Conservation (phyloP, 1,140 invertebrate species). For the Aethina tumida region DNA sequence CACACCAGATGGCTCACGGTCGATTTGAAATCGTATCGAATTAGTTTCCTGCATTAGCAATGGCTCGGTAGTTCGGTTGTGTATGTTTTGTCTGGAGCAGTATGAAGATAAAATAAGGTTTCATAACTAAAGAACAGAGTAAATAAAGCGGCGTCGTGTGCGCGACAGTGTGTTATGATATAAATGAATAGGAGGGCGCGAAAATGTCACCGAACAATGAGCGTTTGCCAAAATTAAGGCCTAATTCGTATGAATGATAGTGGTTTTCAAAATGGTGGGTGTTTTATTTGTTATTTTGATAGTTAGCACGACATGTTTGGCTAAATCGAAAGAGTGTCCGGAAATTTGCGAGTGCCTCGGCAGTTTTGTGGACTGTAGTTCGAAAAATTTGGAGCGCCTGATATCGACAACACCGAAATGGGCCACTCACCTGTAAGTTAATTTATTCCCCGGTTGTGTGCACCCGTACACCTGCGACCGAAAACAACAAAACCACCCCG, state of each 20-base stretch:
- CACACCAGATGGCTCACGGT: too few species aligned
- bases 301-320: constrained; percentile 21
- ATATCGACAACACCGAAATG: constrained; percentile 47
- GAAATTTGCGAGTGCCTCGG: constrained; percentile 47
- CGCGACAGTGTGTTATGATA: too few species aligned
- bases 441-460: constrained; percentile 33
- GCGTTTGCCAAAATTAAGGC: not conserved
- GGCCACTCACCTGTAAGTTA: constrained; percentile 49
- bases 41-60: too few species aligned
- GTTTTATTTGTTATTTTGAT: constrained; percentile 29
- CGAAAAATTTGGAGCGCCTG: constrained; percentile 44
- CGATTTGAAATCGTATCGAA: too few species aligned
- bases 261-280: constrained; percentile 36
- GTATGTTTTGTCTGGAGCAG: too few species aligned
- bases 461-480: constrained; percentile 24
- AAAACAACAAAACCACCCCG: constrained; percentile 29
- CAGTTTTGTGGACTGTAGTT: constrained; percentile 48
- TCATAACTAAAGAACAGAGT: too few species aligned
- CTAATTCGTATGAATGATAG: not conserved
- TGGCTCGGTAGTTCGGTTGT: too few species aligned
- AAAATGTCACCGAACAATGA: too few species aligned
- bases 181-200: too few species aligned
- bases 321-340: constrained; percentile 42
- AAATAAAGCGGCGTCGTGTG: too few species aligned
- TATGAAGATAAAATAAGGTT: too few species aligned